Conservation (phyloP, 2,797 vertebrate species). For the Hemitrygon akajei region DNA sequence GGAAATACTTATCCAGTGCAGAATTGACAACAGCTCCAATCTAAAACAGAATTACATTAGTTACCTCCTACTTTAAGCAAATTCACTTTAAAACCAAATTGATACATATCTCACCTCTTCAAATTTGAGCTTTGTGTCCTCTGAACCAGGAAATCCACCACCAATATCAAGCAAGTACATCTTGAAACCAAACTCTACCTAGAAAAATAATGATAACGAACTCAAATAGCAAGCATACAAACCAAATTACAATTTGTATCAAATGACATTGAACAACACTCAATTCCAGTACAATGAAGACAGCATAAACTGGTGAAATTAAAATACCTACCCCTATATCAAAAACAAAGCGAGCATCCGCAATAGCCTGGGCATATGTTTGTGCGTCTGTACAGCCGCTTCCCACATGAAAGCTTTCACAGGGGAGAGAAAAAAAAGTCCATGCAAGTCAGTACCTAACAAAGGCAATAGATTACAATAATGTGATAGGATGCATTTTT, state of each 20-base stretch:
- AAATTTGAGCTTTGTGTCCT: slow-evolving; percentile 85
- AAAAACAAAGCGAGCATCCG: slow-evolving; percentile 88
- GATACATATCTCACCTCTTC: slow-evolving; percentile 73
- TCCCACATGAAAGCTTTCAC: slow-evolving; percentile 85
- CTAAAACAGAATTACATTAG: slow-evolving; percentile 51
- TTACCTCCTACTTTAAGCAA: neutral
- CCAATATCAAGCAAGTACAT: slow-evolving; percentile 93
- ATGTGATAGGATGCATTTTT: neutral
- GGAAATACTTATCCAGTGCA: slow-evolving; percentile 89
- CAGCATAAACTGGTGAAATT: neutral
- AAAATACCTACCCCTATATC: slow-evolving; percentile 81
- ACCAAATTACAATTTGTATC: neutral
- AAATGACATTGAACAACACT: neutral
- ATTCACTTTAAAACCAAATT: neutral
- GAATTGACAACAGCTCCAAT: slow-evolving; percentile 81
- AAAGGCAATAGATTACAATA: neutral
- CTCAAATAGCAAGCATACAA: neutral
- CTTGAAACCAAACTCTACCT: slow-evolving; percentile 81
- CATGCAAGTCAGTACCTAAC: slow-evolving; percentile 17
- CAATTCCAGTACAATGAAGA: neutral
- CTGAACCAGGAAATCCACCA: slow-evolving; percentile 90
- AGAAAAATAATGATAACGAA: slow-evolving; percentile 37
- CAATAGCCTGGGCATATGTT: slow-evolving; percentile 79
- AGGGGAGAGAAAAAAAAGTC: slow-evolving; percentile 18
- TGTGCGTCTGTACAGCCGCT: slow-evolving; percentile 87